Evolutionary conservation across 2,888 invertebrate species (phyloP).

Genomic region (Anarsia innoxiella): DNA sequence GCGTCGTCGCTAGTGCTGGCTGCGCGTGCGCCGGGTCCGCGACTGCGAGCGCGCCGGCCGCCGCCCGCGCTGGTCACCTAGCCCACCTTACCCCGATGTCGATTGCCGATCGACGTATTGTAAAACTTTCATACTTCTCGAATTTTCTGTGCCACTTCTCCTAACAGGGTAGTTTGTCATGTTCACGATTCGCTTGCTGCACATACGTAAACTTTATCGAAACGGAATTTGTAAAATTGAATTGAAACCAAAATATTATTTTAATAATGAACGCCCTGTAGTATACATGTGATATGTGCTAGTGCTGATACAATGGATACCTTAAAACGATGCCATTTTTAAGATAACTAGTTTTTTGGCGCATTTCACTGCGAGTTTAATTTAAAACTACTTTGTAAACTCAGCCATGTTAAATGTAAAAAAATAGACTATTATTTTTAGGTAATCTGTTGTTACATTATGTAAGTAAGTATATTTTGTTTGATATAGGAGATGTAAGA

Average conservation of each 20-base stretch:
- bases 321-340: background rate
- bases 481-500: conserved; percentile 14
- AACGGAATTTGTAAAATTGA: too few species aligned
- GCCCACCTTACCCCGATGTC: conserved; percentile 16
- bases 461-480: conserved; percentile 31
- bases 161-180: background rate
- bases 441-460: conserved; percentile 28
- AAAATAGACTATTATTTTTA: conserved; percentile 23
- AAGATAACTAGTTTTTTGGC: conserved; percentile 4
- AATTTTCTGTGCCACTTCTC: conserved; percentile 2
- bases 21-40: conserved; percentile 72
- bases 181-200: too few species aligned
- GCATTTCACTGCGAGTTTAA: background rate
- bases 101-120: background rate
- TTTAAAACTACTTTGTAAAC: conserved; percentile 1
- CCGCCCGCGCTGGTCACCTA: conserved; percentile 34
- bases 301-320: too few species aligned
- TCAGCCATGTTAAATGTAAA: conserved; percentile 23
- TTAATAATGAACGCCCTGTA: background rate
- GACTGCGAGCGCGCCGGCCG: conserved; percentile 39
- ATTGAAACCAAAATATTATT: too few species aligned
- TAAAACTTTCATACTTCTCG: too few species aligned
- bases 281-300: background rate
- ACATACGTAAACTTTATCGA: too few species aligned
- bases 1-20: conserved; percentile 87